These are phyloP conservation scores for Campoletis raptor DNA, from an alignment of 2,888 invertebrate species.

Conservation along the genomic window DNA sequence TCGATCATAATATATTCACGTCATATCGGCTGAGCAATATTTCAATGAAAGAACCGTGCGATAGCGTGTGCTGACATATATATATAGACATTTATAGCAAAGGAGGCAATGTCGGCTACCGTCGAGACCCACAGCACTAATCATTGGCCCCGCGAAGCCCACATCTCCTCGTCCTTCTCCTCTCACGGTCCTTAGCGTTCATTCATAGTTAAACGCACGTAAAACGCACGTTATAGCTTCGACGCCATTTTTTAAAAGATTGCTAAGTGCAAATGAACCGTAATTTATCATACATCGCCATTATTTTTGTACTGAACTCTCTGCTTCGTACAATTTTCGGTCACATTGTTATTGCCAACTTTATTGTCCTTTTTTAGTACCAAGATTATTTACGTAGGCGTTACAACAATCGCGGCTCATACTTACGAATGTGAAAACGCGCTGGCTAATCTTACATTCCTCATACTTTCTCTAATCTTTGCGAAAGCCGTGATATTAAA, in stretches of 20 bases:
- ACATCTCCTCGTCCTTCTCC: slow-evolving; percentile 70
- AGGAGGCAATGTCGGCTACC: slow-evolving; percentile 68
- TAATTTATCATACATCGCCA: slow-evolving; percentile 76
- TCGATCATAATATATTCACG: slow-evolving; percentile 72
- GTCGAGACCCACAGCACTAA: slow-evolving; percentile 66
- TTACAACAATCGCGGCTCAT: slow-evolving; percentile 30
- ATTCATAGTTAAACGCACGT: slow-evolving; percentile 75
- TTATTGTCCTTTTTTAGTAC: slow-evolving; percentile 35
- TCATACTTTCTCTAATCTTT: slow-evolving; percentile 56
- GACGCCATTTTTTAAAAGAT: background rate
- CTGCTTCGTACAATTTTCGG: slow-evolving; percentile 3
- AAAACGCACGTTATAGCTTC: slow-evolving; percentile 46
- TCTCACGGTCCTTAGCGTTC: slow-evolving; percentile 73
- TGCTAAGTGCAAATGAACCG: slow-evolving; percentile 79
- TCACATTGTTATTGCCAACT: slow-evolving; percentile 32
- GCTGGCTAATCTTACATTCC: slow-evolving; percentile 30
- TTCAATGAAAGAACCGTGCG: slow-evolving; percentile 74
- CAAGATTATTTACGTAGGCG: slow-evolving; percentile 44
- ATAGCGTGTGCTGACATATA: slow-evolving; percentile 74
- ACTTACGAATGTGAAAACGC: slow-evolving; percentile 48
- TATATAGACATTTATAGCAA: slow-evolving; percentile 20
- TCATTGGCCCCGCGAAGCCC: slow-evolving; percentile 76
- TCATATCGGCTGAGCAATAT: slow-evolving; percentile 74
- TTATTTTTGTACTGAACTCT: slow-evolving; percentile 17
- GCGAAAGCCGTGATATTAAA: slow-evolving; percentile 26